Percentiles rank a stretch among this genome's conserved stretches.
These are phyloP conservation scores for Balearica regulorum DNA, from an alignment of 2,797 vertebrate species.

Conservation along the genomic window DNA sequence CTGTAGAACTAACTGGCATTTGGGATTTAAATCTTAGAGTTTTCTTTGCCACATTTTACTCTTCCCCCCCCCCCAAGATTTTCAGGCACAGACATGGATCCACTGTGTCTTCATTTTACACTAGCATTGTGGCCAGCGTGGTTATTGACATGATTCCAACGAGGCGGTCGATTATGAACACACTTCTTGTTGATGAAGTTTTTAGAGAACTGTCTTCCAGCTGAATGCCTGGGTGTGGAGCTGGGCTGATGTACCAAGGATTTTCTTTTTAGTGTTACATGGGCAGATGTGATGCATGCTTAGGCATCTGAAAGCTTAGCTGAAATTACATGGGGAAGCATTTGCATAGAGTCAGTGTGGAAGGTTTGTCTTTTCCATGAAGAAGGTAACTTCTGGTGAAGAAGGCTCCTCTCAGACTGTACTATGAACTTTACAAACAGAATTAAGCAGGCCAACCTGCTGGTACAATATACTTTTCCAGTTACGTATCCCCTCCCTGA, in stretches of 20 bases:
- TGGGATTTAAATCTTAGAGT: background rate
- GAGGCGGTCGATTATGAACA: background rate
- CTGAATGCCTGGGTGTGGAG: background rate
- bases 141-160: background rate
- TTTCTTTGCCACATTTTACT: background rate
- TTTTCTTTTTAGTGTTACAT: background rate
- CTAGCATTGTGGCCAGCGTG: accelerated
- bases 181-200: background rate
- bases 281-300: background rate
- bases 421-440: background rate
- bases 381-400: background rate
- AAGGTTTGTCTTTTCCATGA: background rate
- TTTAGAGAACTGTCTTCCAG: background rate
- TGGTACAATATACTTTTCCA: background rate
- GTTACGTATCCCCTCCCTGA: background rate
- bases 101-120: background rate
- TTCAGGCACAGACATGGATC: background rate
- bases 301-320: background rate
- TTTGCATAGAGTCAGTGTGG: background rate
- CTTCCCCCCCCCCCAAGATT: background rate
- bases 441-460: background rate
- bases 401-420: background rate
- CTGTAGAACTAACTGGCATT: background rate
- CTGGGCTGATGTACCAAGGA: background rate
- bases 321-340: background rate